Base-by-base conservation (phyloP, 2,113 vertebrate species). In the Oryzias curvinotus region DNA sequence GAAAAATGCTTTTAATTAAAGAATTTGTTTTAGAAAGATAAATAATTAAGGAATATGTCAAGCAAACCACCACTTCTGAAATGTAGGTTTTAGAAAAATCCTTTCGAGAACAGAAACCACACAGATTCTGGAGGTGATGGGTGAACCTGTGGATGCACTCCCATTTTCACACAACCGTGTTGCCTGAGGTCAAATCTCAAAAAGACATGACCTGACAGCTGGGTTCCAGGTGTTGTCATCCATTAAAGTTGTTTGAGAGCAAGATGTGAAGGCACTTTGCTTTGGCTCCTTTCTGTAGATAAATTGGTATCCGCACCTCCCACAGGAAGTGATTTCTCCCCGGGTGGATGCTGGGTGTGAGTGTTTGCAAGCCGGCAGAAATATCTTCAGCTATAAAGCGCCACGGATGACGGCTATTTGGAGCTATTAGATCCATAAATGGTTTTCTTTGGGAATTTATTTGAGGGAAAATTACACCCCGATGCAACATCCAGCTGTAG, bases 221-320 rank as follows among this genome's bases (percentile, higher is more conserved):
- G 28, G 45, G 17, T 44, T 64, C 45, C 18, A 28, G 58, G 52
- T 56, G 54, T 49, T 44, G 71, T 49, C 5, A 15, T 62, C 69
- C 73, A 82, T 68, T 65, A 65, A 56, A 61, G 64, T 50, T 73
- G 25, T 44, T 53, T 57, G 13, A 47, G 15, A 51, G 58, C 46
- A 8, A 1, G 43, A 45, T 25, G 68, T 28, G 65, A 45, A 50
- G 67, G 44, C 72, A 54, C 74, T 82, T 60, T 10, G 2, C 52
- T 59, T 82, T 57, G 6, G 3, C 49, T 68, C 50, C 36, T 48
- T 48, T 73, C 49, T n/a, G 17, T 46, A 41, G 58, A 77, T 62
- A 77, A 76, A 77, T 66, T 69, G 63, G 68, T 64, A 64, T 68
- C 72, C 54, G 49, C 52, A 30, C 64, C 68, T 71, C 63, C 55